Evolutionary conservation across 2,113 vertebrate genomes (phyloP).

Genomic region (Charadrius vociferus): DNA sequence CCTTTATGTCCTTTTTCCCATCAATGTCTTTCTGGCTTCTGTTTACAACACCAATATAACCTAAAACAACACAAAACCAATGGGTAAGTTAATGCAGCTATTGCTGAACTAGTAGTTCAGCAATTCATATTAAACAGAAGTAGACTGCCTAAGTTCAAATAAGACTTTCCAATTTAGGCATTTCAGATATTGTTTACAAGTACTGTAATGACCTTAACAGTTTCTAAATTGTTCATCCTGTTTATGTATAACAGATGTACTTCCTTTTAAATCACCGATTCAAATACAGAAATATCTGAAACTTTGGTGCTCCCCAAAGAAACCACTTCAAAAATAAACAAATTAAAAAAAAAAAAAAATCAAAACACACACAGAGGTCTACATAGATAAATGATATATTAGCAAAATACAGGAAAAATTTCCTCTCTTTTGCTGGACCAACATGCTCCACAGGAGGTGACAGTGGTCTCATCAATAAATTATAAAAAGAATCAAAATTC

Average conservation of each 20-base stretch:
- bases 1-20: constrained; percentile 94
- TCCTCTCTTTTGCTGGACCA: background rate
- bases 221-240: background rate
- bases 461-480: background rate
- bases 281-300: background rate
- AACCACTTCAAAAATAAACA: background rate
- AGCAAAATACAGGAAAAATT: background rate
- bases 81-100: background rate
- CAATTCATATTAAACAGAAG: background rate
- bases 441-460: background rate
- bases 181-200: background rate
- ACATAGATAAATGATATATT: background rate
- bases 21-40: constrained; percentile 99
- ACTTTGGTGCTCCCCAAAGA: background rate
- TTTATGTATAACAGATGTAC: background rate
- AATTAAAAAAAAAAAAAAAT: background rate
- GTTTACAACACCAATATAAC: constrained; percentile 97
- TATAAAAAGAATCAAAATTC: background rate
- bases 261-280: background rate
- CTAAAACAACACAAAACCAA: constrained; percentile 60
- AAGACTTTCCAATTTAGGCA: background rate
- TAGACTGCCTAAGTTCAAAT: background rate
- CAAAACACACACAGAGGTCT: background rate
- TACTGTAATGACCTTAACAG: background rate
- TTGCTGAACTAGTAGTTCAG: background rate